Evolutionary conservation across 2,797 vertebrate genomes (phyloP), one percentile per base, ranked within the genome.

Genomic region (Orestias chungarensis): DNA sequence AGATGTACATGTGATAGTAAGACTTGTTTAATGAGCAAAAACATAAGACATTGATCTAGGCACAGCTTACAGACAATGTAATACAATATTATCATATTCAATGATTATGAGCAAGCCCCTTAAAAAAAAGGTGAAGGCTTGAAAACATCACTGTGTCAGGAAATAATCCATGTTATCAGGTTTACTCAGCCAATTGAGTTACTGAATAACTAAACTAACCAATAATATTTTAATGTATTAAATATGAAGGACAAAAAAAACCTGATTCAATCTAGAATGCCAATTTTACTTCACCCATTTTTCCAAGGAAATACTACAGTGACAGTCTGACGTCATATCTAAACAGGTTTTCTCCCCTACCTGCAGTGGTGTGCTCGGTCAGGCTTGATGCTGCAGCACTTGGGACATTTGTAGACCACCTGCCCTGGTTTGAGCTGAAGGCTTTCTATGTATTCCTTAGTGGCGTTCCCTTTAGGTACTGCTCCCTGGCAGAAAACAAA

Each of bases 311-410:
- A 33, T 25, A n/a, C 43, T 44, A 5, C 2, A 33, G 0, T 6
- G 33, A 59, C 25, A 18, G 33, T 29, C 35, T 50, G 64, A 59
- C 31, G 54, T 66, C 7, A 3, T 38, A 66, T 35, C 64, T 66
- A 11, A 27, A 40, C 43, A 62, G 64, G 61, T 47, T 44, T 50
- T 68, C 23, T 55, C 73, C 3, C 68, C 82, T 95, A 99, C 98
- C 98, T 99, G 96, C 98, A 99, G 93, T 99, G 98, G 90, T 99
- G 98, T 55, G 98, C 98, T 90, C 98, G 91, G 90, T 99, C 98
- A 0, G 98, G 98, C 88, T 99, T 99, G 92, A 99, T 99, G 93
- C 98, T 99, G 94, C 97, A 97, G 91, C 98, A 99, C 78, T 99
- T 99, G 80, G 98, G 97, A 90, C 98, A 99, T 91, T 99, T 99